Evolutionary conservation across 2,888 invertebrate genomes (phyloP).

Genomic region (Diadegma fenestrale): DNA sequence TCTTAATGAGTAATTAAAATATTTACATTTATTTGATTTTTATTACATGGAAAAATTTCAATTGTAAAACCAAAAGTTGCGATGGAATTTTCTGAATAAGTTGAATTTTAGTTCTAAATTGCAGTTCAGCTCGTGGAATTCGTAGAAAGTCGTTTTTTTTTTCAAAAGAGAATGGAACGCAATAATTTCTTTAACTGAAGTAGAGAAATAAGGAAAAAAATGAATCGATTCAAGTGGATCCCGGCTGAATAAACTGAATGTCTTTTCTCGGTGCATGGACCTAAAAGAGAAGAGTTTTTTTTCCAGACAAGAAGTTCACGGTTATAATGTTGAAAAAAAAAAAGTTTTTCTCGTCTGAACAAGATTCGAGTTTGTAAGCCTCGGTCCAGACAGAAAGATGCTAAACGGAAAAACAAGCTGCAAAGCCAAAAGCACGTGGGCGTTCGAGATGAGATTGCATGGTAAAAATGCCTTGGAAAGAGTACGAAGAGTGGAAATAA

Average conservation of each 20-base stretch:
- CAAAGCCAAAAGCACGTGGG: slow-evolving; percentile 32
- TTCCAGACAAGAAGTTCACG: neutral
- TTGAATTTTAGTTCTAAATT: too few relatives aligned
- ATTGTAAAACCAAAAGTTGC: too few relatives aligned
- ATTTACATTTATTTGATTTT: too few relatives aligned
- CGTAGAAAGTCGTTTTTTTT: neutral
- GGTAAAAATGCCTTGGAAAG: slow-evolving; percentile 32
- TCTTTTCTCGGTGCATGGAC: neutral
- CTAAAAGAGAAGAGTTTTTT: neutral
- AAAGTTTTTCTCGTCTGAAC: neutral
- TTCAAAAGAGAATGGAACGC: too few relatives aligned
- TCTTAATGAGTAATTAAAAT: too few relatives aligned
- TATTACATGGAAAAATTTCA: too few relatives aligned
- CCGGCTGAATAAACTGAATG: neutral
- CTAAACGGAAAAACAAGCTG: slow-evolving; percentile 3
- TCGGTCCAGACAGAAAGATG: neutral
- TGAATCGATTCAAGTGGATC: neutral
- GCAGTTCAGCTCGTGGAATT: neutral
- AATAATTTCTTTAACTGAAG: neutral
- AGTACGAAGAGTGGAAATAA: slow-evolving; percentile 56
- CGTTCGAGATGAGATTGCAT: slow-evolving; percentile 6
- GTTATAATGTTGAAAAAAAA: neutral
- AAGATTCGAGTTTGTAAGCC: slow-evolving; percentile 1
- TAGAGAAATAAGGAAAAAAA: neutral
- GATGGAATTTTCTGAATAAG: too few relatives aligned